A percentile compares a stretch with the other conserved stretches of the same genome.
These are phyloP conservation scores for Ursus arctos DNA, from an alignment of 2,113 vertebrate genomes.

Conservation along the genomic window DNA sequence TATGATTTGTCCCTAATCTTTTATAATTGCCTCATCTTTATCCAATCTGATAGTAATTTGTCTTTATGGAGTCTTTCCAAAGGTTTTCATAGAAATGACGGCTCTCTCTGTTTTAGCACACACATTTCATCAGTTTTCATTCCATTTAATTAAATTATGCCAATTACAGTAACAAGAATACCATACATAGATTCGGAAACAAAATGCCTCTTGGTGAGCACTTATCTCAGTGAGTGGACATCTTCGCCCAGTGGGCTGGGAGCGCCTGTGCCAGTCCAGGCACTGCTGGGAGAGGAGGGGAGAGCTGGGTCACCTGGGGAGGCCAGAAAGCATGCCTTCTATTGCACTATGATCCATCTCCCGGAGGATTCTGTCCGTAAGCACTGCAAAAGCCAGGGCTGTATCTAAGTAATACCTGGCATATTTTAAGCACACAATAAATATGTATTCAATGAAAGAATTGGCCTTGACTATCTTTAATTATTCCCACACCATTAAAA, in stretches of 20 bases:
- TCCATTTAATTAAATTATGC: conserved; percentile 64
- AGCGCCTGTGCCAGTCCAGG: not conserved
- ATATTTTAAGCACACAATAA: not conserved
- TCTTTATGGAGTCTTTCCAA: conserved; percentile 67
- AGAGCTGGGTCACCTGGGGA: not conserved
- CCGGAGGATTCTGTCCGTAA: not conserved
- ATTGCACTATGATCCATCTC: not conserved
- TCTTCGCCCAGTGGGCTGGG: no score
- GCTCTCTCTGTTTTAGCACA: conserved; percentile 39
- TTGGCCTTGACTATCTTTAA: not conserved
- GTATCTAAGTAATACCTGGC: not conserved
- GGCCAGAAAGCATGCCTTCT: not conserved
- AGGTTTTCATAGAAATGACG: conserved; percentile 8
- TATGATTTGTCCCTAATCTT: conserved; percentile 38
- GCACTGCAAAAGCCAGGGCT: not conserved
- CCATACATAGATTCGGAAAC: not conserved
- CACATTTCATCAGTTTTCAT: conserved; percentile 64
- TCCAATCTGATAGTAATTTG: conserved; percentile 47
- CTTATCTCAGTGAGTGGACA: not conserved
- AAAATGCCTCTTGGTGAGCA: not conserved
- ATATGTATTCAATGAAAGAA: not conserved
- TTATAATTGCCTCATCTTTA: conserved; percentile 54
- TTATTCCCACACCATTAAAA: not conserved
- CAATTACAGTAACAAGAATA: conserved; percentile 45
- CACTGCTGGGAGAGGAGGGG: not conserved